Evolutionary conservation across 30 jellyfish, hydroid and myxozoan species (phyloP).

Genomic region (Nemopilema nomurai): DNA sequence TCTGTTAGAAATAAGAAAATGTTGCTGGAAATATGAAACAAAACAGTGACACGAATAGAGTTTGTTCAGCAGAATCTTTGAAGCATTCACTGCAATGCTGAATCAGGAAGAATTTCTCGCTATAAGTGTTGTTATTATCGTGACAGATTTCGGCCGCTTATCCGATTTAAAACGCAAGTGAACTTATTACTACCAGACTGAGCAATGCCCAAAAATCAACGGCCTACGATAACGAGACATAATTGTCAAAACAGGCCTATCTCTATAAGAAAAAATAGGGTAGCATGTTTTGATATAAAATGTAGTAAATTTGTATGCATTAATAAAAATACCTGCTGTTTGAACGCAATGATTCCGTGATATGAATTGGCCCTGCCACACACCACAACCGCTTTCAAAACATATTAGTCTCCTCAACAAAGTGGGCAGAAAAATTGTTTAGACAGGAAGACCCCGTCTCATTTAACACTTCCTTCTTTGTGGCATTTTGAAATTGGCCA

Average conservation of each 20-base stretch:
- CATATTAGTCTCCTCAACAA: background rate
- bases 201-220: background rate
- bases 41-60: too few species aligned
- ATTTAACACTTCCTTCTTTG: background rate
- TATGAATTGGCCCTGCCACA: background rate
- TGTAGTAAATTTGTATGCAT: background rate
- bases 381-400: background rate
- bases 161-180: background rate
- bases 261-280: background rate
- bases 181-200: background rate
- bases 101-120: too few species aligned
- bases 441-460: background rate
- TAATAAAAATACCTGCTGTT: background rate
- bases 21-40: too few species aligned
- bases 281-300: background rate
- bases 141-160: too few species aligned
- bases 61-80: too few species aligned
- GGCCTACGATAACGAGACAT: background rate
- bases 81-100: too few species aligned
- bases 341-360: background rate
- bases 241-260: background rate
- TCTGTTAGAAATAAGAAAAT: too few species aligned
- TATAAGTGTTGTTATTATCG: too few species aligned
- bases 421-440: background rate
- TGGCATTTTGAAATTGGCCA: background rate